A percentile compares a stretch with the other conserved stretches of the same genome.
These are phyloP conservation scores for Astreopora myriophthalma DNA, from an alignment of 64 coral and sea anemone species.

Conservation along the genomic window DNA sequence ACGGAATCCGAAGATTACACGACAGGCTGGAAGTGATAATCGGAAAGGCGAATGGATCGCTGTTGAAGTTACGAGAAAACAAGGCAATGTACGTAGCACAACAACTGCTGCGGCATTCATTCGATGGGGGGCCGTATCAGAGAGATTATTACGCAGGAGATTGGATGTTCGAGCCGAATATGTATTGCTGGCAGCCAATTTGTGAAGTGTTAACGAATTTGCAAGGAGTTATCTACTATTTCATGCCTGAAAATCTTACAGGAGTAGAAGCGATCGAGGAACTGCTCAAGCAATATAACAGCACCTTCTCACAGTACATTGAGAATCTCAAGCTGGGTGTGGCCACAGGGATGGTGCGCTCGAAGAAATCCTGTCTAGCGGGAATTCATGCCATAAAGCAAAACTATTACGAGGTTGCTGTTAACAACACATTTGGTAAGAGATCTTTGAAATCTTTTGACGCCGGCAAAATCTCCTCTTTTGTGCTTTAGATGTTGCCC, in stretches of 20 bases:
- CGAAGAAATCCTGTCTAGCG: neutral
- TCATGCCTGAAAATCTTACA: neutral
- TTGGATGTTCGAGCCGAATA: constrained; percentile 71
- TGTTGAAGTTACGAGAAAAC: constrained; percentile 64
- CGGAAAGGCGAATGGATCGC: constrained; percentile 35
- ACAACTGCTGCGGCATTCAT: constrained; percentile 5
- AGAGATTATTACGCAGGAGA: constrained; percentile 70
- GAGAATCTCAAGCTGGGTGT: constrained; percentile 34
- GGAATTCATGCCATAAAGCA: neutral
- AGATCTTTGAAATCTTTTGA: no score
- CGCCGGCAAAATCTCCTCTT: no score
- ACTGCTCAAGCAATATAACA: neutral
- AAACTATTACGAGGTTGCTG: neutral
- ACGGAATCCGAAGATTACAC: constrained; percentile 15
- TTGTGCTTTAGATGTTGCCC: no score
- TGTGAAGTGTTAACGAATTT: neutral
- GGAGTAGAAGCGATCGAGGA: constrained; percentile 10
- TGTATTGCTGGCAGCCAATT: constrained; percentile 50
- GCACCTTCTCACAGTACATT: constrained; percentile 37
- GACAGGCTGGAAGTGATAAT: constrained; percentile 41
- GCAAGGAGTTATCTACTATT: neutral
- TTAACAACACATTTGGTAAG: constrained; percentile 20
- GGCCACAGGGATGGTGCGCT: constrained; percentile 18
- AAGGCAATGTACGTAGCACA: constrained; percentile 50
- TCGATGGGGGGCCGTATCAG: constrained; percentile 28